These are phyloP conservation scores for Nesogale talazaci DNA, from an alignment of 2,113 vertebrate genomes.

Conservation along the genomic window DNA sequence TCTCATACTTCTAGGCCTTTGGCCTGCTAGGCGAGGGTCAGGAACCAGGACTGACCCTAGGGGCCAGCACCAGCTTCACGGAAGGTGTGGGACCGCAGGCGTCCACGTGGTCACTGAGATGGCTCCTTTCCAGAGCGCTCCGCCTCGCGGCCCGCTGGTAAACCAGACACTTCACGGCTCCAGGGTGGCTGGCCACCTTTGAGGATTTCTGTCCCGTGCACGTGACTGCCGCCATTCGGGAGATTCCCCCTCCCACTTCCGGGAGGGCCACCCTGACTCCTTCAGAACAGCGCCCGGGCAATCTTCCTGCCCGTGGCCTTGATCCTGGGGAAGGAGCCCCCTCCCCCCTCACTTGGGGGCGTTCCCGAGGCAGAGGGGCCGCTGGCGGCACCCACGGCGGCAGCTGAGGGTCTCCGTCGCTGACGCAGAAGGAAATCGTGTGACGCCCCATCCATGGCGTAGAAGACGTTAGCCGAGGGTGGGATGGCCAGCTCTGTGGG, in stretches of 20 bases:
- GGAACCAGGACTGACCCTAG: not conserved
- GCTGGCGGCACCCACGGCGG: slow-evolving; percentile 45
- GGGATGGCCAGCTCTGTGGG: slow-evolving; percentile 90
- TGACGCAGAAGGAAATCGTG: slow-evolving; percentile 91
- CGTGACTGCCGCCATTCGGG: not conserved
- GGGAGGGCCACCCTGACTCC: not conserved
- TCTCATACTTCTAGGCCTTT: not conserved
- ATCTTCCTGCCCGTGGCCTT: slow-evolving; percentile 92
- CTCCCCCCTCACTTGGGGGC: slow-evolving; percentile 81
- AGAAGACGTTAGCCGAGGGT: slow-evolving; percentile 92
- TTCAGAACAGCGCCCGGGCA: slow-evolving; percentile 85
- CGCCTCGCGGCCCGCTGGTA: not conserved
- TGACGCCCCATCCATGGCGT: slow-evolving; percentile 93
- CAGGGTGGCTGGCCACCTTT: not conserved
- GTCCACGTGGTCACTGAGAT: slow-evolving; percentile 15
- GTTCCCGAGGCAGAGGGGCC: slow-evolving; percentile 77
- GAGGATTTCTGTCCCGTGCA: not conserved
- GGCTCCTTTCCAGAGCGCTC: not conserved
- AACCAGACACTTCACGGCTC: slow-evolving; percentile 60
- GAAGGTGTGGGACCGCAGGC: not conserved
- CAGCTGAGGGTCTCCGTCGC: slow-evolving; percentile 72
- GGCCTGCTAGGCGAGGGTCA: slow-evolving; percentile 21
- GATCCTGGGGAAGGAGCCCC: slow-evolving; percentile 93
- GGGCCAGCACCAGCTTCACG: not conserved
- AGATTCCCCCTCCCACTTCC: not conserved